These are phyloP conservation scores for Eurypyga helias DNA, from an alignment of 2,113 vertebrate genomes.

Conservation along the genomic window DNA sequence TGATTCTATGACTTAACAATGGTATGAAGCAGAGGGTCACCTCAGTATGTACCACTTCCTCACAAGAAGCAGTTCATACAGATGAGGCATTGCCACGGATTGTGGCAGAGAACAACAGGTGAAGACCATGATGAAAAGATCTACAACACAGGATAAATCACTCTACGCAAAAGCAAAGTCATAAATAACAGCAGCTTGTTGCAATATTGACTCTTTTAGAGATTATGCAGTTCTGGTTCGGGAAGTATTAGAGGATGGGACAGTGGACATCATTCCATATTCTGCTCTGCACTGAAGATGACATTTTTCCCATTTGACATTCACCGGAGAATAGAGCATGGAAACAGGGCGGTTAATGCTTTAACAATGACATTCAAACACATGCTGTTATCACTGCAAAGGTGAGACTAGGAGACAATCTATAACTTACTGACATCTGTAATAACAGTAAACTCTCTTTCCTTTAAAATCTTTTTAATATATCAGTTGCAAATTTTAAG, in stretches of 20 bases:
- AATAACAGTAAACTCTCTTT: not conserved
- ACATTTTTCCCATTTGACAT: not conserved
- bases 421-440: not conserved
- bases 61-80: not conserved
- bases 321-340: not conserved
- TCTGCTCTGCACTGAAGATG: not conserved
- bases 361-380: not conserved
- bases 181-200: not conserved
- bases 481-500: not conserved
- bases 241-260: not conserved
- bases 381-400: rapidly evolving
- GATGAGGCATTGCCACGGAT: not conserved
- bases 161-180: not conserved
- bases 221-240: not conserved
- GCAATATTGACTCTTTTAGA: not conserved
- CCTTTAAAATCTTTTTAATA: not conserved
- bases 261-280: not conserved
- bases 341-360: not conserved
- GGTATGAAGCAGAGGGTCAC: not conserved
- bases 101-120: not conserved
- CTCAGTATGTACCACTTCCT: not conserved
- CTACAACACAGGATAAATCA: not conserved
- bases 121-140: not conserved
- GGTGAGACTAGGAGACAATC: not conserved
- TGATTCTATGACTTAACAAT: not conserved